phyloP scores from a whole-genome alignment of 2,888 invertebrate genomes.

The Drosophila recens region DNA sequence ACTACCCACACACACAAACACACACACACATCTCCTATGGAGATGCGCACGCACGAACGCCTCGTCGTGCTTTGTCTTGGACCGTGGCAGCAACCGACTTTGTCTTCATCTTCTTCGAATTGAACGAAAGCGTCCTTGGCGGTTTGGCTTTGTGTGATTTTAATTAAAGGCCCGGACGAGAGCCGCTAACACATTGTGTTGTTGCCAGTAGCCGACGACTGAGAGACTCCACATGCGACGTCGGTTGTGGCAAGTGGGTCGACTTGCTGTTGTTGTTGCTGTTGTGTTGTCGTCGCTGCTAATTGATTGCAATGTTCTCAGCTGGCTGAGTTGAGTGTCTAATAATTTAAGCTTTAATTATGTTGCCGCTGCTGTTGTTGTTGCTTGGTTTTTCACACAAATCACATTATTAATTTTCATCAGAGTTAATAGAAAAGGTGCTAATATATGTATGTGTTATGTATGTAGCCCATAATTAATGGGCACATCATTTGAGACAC shows the following conservation, averaged over 20 bases:
- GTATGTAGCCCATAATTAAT: slow-evolving; percentile 60
- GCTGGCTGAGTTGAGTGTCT: slow-evolving; percentile 58
- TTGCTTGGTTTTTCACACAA: slow-evolving; percentile 52
- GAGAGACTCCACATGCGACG: slow-evolving; percentile 19
- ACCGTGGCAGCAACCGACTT: slow-evolving; percentile 34
- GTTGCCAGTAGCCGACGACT: slow-evolving; percentile 12
- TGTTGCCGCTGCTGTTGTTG: slow-evolving; percentile 28
- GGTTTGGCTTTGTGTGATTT: slow-evolving; percentile 69
- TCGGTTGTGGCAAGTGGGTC: slow-evolving; percentile 28
- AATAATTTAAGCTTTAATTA: slow-evolving; percentile 77
- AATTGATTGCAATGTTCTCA: slow-evolving; percentile 77
- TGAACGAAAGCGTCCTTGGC: slow-evolving; percentile 74
- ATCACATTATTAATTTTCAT: slow-evolving; percentile 66
- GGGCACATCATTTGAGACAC: slow-evolving; percentile 53
- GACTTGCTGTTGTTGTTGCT: slow-evolving; percentile 1
- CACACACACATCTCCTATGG: slow-evolving; percentile 3
- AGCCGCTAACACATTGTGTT: slow-evolving; percentile 43
- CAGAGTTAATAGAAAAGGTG: slow-evolving; percentile 67
- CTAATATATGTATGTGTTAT: slow-evolving; percentile 57
- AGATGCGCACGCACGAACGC: slow-evolving; percentile 54
- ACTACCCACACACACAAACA: slow-evolving; percentile 56
- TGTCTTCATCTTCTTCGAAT: slow-evolving; percentile 29
- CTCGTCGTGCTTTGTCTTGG: slow-evolving; percentile 44
- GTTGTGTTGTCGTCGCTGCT: no score
- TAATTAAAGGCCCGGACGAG: slow-evolving; percentile 66